Evolutionary conservation across 2,113 vertebrate species (phyloP).

Genomic region (Stigmatopora argus): DNA sequence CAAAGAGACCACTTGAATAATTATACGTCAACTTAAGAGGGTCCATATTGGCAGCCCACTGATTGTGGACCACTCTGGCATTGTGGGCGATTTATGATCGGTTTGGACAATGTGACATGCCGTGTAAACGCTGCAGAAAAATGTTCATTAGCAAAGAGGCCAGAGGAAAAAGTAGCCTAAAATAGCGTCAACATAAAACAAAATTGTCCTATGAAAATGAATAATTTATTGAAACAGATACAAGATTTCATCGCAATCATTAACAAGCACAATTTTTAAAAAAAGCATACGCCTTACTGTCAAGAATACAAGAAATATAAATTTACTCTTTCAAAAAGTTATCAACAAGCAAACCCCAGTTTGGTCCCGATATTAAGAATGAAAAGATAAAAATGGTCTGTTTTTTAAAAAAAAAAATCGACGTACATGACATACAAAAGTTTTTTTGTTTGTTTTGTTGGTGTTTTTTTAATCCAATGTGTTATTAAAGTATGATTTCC

Average conservation of each 20-base stretch:
- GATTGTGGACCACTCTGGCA: slow-evolving; percentile 3
- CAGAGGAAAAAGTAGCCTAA: slow-evolving; percentile 23
- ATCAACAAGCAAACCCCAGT: slow-evolving; percentile 53
- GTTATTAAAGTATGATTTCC: slow-evolving; percentile 40
- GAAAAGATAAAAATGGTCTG: slow-evolving; percentile 58
- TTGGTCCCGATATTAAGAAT: slow-evolving; percentile 66
- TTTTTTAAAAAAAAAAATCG: slow-evolving; percentile 14
- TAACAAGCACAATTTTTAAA: slow-evolving; percentile 42
- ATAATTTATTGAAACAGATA: slow-evolving; percentile 69
- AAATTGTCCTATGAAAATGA: not conserved
- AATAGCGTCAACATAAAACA: slow-evolving; percentile 1
- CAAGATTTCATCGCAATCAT: slow-evolving; percentile 59
- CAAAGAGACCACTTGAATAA: no score
- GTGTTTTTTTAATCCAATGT: slow-evolving; percentile 37
- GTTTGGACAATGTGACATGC: slow-evolving; percentile 32
- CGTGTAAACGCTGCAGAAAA: slow-evolving; percentile 39
- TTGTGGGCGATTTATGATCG: slow-evolving; percentile 26
- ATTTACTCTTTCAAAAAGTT: slow-evolving; percentile 63
- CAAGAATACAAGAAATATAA: slow-evolving; percentile 62
- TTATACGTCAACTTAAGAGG: not conserved
- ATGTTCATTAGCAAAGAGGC: slow-evolving; percentile 55
- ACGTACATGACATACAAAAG: slow-evolving; percentile 46
- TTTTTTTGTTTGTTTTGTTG: slow-evolving; percentile 6
- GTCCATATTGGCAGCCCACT: not conserved
- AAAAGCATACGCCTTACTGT: slow-evolving; percentile 51